Evolutionary conservation across 1,140 invertebrate species (phyloP), one percentile per base, ranked within the genome.

Genomic region (Bombus breviceps): DNA sequence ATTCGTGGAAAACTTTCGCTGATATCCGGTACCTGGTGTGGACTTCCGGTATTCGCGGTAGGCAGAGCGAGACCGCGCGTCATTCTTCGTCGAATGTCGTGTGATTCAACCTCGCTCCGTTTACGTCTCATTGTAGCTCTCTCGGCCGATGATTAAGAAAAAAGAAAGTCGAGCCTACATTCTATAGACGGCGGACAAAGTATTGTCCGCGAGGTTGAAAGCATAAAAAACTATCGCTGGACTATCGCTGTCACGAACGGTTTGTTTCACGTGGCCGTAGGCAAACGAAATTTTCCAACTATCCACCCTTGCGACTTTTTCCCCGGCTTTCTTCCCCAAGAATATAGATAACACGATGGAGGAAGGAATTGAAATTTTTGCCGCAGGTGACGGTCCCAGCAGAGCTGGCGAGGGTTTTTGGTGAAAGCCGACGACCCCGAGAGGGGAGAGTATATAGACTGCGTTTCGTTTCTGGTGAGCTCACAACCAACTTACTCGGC

Each of bases 381-480:
- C 59, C 34, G 53, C 72, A 68, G 87, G 75, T 47, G 85, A 88
- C 71, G 66, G 53, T 53, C 57, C 41, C 66, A 34, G 18, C 59
- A 68, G 86, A 82, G 77, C 72, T 43, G 57, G 82, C 83, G 75
- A 92, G 89, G 91, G 90, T 91, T 94, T 94, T 93, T 85, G 92
- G 93, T 93, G 93, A 94, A 93, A 94, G 93, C 93, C 85, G 86
- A 81, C 64, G 77, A 82, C 82, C 62, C 83, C 84, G 89, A 89
- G 93, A 93, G 94, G 94, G 94, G 94, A 94, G 92, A 90, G 92
- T 95, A 95, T 95, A 95, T 94, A 95, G 94, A 92, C 88, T 89
- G 93, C 90, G 92, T 92, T 91, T 94, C 90, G 92, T 94, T 92
- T 93, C 94, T 90, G 86, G 85, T 86, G 87, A 89, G 82, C 93